Percentiles rank a stretch among this genome's conserved stretches.
Conservation (phyloP, 2,797 vertebrate species). For the Aratinga solstitialis region DNA sequence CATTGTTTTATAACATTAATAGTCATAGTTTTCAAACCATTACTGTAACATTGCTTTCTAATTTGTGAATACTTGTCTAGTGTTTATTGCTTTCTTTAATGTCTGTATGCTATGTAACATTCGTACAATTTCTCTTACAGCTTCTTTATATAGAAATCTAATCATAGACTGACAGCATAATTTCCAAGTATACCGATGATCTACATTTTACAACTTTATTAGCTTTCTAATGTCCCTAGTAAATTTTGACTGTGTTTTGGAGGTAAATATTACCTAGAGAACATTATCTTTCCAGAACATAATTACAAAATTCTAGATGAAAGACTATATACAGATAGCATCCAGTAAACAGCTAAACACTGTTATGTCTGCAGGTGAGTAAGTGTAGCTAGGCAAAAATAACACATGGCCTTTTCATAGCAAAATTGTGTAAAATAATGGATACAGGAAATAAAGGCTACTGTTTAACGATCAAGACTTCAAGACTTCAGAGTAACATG, state of each 20-base stretch:
- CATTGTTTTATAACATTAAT: neutral
- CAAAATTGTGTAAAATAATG: neutral
- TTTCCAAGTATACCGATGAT: slow-evolving; percentile 4
- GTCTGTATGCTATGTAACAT: neutral
- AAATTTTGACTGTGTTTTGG: neutral
- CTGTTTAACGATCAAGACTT: neutral
- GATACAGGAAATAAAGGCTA: neutral
- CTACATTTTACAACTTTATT: slow-evolving; percentile 19
- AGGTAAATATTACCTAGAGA: neutral
- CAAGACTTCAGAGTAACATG: neutral
- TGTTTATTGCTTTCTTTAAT: slow-evolving; percentile 5
- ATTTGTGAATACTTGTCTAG: neutral
- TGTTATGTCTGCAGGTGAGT: neutral
- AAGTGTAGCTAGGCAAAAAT: neutral
- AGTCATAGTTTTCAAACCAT: neutral
- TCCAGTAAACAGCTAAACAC: neutral
- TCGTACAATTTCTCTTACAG: neutral
- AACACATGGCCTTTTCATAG: neutral
- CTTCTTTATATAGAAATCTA: slow-evolving; percentile 42
- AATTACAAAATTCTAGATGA: neutral
- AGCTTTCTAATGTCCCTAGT: neutral
- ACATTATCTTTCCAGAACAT: neutral
- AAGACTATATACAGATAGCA: neutral
- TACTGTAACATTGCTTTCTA: neutral
- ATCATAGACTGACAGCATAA: slow-evolving; percentile 17